phyloP scores from a whole-genome alignment of 35 echinoderm and acorn worm species.

The Heliocidaris tuberculata region DNA sequence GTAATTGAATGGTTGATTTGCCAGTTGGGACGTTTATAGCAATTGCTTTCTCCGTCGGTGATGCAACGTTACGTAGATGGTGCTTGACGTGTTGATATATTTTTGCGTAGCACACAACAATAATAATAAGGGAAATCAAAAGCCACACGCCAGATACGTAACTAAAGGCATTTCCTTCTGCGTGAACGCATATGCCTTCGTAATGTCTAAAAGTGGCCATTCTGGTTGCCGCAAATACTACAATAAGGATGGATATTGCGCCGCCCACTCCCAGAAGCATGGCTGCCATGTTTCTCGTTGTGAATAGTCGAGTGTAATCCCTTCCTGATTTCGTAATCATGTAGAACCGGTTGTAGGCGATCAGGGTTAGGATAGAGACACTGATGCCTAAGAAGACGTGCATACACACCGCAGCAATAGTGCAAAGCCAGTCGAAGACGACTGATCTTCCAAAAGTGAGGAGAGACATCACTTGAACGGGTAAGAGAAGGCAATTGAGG shows the following conservation, averaged over 20 bases:
- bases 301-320: slow-evolving; percentile 5
- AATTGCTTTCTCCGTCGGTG: background rate
- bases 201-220: background rate
- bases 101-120: slow-evolving; percentile 13
- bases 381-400: slow-evolving; percentile 26
- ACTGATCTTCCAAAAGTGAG: background rate
- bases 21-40: background rate
- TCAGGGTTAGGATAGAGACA: slow-evolving; percentile 25
- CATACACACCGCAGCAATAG: background rate
- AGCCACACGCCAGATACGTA: background rate
- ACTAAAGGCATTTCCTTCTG: background rate
- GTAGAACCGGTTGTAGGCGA: slow-evolving; percentile 31
- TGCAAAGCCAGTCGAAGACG: background rate
- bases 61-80: background rate
- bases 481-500: slow-evolving; percentile 3
- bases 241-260: background rate
- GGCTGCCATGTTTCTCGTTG: background rate
- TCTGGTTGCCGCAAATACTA: background rate
- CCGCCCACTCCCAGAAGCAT: background rate
- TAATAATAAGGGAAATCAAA: slow-evolving; percentile 4
- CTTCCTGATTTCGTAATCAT: slow-evolving; percentile 26
- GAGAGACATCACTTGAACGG: slow-evolving; percentile 23
- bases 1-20: too few relatives aligned
- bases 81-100: slow-evolving; percentile 10
- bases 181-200: slow-evolving; percentile 21